Conservation (phyloP, 2,888 invertebrate species). For the Caenorhabditis imperialis region DNA sequence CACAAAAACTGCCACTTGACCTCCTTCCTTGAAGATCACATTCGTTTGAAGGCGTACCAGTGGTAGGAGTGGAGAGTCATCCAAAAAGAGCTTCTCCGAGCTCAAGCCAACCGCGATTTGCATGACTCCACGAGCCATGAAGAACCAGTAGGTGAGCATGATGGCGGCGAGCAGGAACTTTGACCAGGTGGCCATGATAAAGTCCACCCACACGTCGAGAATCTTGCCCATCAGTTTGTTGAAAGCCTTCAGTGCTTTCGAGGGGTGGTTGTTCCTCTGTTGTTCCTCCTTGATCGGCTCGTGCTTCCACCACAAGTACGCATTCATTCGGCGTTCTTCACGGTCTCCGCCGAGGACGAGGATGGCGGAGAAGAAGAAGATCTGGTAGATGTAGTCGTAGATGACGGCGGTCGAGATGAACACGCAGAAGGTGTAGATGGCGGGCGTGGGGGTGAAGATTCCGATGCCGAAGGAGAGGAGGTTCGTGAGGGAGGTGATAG, state of each 20-base stretch:
- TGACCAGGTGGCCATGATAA: slow-evolving; percentile 70
- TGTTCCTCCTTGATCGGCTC: slow-evolving; percentile 58
- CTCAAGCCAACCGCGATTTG: slow-evolving; percentile 76
- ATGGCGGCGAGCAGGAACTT: slow-evolving; percentile 63
- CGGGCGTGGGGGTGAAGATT: slow-evolving; percentile 77
- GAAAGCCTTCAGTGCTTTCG: slow-evolving; percentile 21
- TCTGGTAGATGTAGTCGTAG: slow-evolving; percentile 76
- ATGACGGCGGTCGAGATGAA: slow-evolving; percentile 76
- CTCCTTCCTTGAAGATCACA: slow-evolving; percentile 77
- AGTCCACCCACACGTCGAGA: slow-evolving; percentile 74
- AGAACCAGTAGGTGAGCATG: slow-evolving; percentile 70
- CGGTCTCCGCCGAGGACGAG: slow-evolving; percentile 73
- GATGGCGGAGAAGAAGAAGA: slow-evolving; percentile 77
- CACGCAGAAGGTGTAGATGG: slow-evolving; percentile 76
- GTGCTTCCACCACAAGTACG: slow-evolving; percentile 69
- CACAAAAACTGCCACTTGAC: slow-evolving; percentile 76
- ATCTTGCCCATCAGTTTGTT: slow-evolving; percentile 40
- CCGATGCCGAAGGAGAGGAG: slow-evolving; percentile 76
- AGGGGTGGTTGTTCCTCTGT: slow-evolving; percentile 15
- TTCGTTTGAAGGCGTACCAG: slow-evolving; percentile 77
- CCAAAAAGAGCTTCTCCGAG: slow-evolving; percentile 77
- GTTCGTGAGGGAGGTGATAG: slow-evolving; percentile 77
- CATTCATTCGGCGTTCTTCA: slow-evolving; percentile 69
- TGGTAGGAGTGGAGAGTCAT: slow-evolving; percentile 77
- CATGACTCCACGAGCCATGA: slow-evolving; percentile 73